Percentiles rank a stretch among this genome's conserved stretches.
Evolutionary conservation across 92 coral and sea anemone genomes (phyloP).

Genomic region (Epizoanthus ramosus): DNA sequence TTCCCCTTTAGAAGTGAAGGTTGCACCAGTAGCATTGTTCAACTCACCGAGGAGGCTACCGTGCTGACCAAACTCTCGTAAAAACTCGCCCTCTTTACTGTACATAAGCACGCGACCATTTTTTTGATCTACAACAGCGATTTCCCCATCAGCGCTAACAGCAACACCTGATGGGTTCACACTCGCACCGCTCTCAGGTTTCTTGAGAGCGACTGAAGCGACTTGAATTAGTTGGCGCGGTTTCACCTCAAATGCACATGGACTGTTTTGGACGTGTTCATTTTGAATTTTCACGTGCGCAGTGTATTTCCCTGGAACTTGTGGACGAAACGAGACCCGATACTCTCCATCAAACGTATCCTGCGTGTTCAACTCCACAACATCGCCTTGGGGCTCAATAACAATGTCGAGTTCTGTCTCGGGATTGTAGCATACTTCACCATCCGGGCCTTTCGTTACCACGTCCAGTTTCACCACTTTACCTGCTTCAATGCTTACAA

Average conservation of each 20-base stretch:
- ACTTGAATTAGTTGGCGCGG: neutral
- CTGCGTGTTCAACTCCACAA: neutral
- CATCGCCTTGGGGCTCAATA: neutral
- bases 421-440: neutral
- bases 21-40: neutral
- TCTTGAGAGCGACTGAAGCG: no score
- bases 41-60: neutral
- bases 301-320: neutral
- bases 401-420: neutral
- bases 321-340: neutral
- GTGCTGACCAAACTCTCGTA: neutral
- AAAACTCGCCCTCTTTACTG: no score
- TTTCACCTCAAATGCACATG: neutral
- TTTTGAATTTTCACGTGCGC: neutral
- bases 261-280: neutral
- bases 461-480: no score
- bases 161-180: neutral
- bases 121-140: conserved; percentile 1
- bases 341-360: neutral
- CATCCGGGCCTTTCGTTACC: neutral
- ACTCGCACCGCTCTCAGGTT: neutral
- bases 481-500: no score
- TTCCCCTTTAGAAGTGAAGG: neutral
- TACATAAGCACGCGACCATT: conserved; percentile 1
- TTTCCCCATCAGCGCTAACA: neutral